Evolutionary conservation across 2,888 invertebrate species (phyloP), one percentile per base, ranked within the genome.

Genomic region (Omphaloscelis lunosa): DNA sequence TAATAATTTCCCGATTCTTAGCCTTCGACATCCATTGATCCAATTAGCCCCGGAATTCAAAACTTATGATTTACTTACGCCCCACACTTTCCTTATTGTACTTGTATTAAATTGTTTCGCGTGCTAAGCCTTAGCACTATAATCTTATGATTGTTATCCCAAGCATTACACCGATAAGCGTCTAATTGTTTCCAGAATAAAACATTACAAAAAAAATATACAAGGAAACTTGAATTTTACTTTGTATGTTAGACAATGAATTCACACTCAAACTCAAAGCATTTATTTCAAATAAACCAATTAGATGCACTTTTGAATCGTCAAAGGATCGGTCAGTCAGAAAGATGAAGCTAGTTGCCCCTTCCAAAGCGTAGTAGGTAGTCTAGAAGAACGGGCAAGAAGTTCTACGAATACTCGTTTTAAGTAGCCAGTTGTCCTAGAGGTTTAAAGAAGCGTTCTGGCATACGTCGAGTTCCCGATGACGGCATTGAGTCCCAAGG

Each of bases 141-240:
- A 79, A 79, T 79, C 58, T 73, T 73, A n/a, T 79, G 79, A 79
- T 79, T 80, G 27, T 73, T 80, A 79, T 79, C 78, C 73, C 27
- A 27, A 66, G 11, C 58, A 72, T 73, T 80, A 80, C 39, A 53
- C 51, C 78, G 80, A 80, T 80, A 78, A 78, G 65, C 41, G 7
- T 59, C 1, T 79, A 78, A 58, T 78, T 72, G 51, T 65, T 65
- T 80, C 48, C 66, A 51, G n/a, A 34, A 41, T 27, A 45, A 80
- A 80, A 79, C 20, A 15, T 58, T 68, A 61, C 5, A 45, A 68
- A 39, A 45, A 59, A 27, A 27, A 1, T 23, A 29, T 27, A n/a
- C 17, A 34, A n/a, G 48, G 39, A 66, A 73, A 29, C 11, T 1
- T 34, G 29, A 20, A 11, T 20, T 61, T 9, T 34, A 20, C 11